Conservation (phyloP, 2,797 vertebrate species). For the Urosaurus nigricauda region DNA sequence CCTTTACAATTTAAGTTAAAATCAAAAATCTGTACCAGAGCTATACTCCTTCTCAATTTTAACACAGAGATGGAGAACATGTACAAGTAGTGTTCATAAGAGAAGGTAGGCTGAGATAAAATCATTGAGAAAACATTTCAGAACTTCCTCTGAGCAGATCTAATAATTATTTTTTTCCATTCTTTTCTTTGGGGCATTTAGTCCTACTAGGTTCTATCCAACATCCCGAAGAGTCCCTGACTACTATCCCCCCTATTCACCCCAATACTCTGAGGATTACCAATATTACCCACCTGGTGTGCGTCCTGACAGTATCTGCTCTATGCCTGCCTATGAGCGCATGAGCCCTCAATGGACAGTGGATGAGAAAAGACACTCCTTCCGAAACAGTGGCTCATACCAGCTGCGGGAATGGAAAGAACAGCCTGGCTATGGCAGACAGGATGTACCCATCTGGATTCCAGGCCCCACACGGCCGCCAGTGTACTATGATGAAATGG, state of each 20-base stretch:
- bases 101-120: not conserved
- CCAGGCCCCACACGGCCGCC: slow-evolving; percentile 72
- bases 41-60: not conserved
- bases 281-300: slow-evolving; percentile 87
- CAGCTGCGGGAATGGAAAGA: slow-evolving; percentile 81
- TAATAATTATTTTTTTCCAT: not conserved
- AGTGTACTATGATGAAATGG: slow-evolving; percentile 82
- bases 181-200: slow-evolving; percentile 58
- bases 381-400: slow-evolving; percentile 85
- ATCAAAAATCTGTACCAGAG: not conserved
- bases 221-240: slow-evolving; percentile 85
- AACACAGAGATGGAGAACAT: not conserved
- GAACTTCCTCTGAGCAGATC: not conserved
- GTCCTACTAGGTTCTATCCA: slow-evolving; percentile 87
- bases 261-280: slow-evolving; percentile 89
- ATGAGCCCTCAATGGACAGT: slow-evolving; percentile 84
- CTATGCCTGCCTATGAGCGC: slow-evolving; percentile 89
- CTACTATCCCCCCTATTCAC: slow-evolving; percentile 84
- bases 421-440: slow-evolving; percentile 63
- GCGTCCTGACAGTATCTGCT: slow-evolving; percentile 95
- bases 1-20: not conserved
- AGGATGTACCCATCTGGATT: slow-evolving; percentile 77
- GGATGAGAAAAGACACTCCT: slow-evolving; percentile 88
- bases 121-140: not conserved
- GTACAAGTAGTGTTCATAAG: not conserved